Base-by-base conservation (phyloP, 37 sponge, comb jelly and placozoan genomes). In the Hexactinellida sp. region DNA sequence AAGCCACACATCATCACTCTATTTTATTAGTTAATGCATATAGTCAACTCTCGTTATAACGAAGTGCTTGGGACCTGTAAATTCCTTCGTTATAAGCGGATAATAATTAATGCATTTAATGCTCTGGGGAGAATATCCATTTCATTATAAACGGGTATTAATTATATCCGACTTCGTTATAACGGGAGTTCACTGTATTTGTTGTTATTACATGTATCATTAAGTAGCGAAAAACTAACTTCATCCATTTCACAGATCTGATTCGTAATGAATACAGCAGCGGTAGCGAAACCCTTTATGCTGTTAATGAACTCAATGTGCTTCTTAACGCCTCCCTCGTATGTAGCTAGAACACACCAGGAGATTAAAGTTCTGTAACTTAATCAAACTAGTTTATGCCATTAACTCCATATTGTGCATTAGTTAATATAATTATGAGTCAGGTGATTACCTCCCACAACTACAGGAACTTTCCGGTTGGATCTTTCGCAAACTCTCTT, bases 371-470 rank as follows among this genome's bases (percentile, higher is more conserved):
- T 52, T 23, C 54, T 23, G 54, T 52, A 21, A 23, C 19, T 21
- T 52, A 23, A 52, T 52, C 19, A 23, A 52, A 21, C 21, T 21
- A 52, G 54, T 21, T 21, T 23, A 23, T n/a, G n/a, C n/a, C n/a
- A n/a, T n/a, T n/a, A n/a, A 23, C 13, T 52, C 19, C 13, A 52
- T 13, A 52, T 21, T 52, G 21, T 52, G 54, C 19, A 23, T 13
- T 52, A 52, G 54, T 52, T 21, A 52, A 52, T 21, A 52, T 52
- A 52, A 52, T 21, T 13, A 21, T 21, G n/a, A n/a, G n/a, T n/a
- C n/a, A n/a, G n/a, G n/a, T n/a, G n/a, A n/a, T n/a, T 37, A 90
- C 94, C 94, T 83, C 93, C 92, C n/a, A 91, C 96, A 37, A 95
- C 91, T 0, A 95, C 93, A 36, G 96, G 96, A 30, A 95, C 90